Conservation (phyloP, 2,797 vertebrate genomes). For the Neosilurus mollespiculum region DNA sequence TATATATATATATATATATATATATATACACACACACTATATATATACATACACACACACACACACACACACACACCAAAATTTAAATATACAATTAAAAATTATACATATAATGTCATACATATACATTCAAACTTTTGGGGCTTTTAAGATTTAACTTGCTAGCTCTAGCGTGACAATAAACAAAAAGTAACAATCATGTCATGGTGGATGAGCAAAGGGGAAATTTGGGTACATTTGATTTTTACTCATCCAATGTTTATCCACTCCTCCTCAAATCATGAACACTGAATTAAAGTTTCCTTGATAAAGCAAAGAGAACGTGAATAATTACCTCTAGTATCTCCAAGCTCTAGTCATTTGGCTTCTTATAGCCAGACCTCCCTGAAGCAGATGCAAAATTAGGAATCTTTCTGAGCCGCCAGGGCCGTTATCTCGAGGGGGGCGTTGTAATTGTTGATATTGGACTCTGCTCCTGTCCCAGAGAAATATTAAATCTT, state of each 20-base stretch:
- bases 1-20: too few relatives aligned
- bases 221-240: neutral
- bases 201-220: neutral
- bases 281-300: slow-evolving; percentile 57
- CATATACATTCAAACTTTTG: too few relatives aligned
- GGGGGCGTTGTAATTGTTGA: slow-evolving; percentile 76
- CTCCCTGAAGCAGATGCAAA: slow-evolving; percentile 71
- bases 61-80: too few relatives aligned
- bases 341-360: slow-evolving; percentile 53
- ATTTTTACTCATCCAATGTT: neutral
- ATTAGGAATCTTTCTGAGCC: slow-evolving; percentile 59
- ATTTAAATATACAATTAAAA: too few relatives aligned
- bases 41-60: too few relatives aligned
- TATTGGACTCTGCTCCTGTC: slow-evolving; percentile 71
- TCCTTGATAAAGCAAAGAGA: slow-evolving; percentile 44
- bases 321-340: slow-evolving; percentile 56
- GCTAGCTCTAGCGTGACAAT: neutral
- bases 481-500: slow-evolving; percentile 76
- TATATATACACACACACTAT: too few relatives aligned
- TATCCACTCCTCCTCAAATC: slow-evolving; percentile 15
- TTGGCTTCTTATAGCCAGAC: slow-evolving; percentile 68
- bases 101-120: too few relatives aligned
- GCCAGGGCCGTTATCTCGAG: slow-evolving; percentile 59
- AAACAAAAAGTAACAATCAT: neutral
- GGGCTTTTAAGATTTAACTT: too few relatives aligned